Evolutionary conservation across 2,797 vertebrate genomes (phyloP).

Genomic region (Bradypus variegatus): DNA sequence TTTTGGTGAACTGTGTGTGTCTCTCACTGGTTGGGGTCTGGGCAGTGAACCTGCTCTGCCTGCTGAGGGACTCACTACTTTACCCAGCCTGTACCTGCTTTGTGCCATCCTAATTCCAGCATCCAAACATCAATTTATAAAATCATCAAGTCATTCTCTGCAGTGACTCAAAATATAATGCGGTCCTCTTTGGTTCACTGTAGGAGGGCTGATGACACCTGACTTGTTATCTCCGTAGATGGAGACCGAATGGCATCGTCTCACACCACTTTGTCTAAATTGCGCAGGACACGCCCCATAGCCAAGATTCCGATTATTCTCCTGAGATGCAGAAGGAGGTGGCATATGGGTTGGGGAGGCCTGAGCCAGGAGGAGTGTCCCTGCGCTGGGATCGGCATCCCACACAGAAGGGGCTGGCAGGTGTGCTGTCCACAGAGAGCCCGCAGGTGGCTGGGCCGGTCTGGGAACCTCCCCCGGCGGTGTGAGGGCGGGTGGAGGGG

Average conservation of each 20-base stretch:
- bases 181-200: background rate
- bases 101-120: background rate
- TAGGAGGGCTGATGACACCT: background rate
- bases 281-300: background rate
- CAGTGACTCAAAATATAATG: background rate
- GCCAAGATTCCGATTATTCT: background rate
- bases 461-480: background rate
- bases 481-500: background rate
- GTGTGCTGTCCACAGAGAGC: background rate
- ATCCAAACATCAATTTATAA: background rate
- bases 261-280: background rate
- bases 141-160: background rate
- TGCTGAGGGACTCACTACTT: background rate
- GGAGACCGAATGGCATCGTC: background rate
- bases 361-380: background rate
- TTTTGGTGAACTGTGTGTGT: fast-evolving
- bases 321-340: background rate
- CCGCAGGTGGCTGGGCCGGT: background rate
- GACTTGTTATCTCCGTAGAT: background rate
- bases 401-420: fast-evolving
- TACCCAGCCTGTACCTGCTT: fast-evolving
- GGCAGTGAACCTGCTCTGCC: too few relatives aligned
- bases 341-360: fast-evolving
- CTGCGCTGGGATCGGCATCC: too few relatives aligned
- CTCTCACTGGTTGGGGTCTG: background rate